Base-by-base conservation (phyloP, 1,140 invertebrate species). In the Trichonephila clavata region DNA sequence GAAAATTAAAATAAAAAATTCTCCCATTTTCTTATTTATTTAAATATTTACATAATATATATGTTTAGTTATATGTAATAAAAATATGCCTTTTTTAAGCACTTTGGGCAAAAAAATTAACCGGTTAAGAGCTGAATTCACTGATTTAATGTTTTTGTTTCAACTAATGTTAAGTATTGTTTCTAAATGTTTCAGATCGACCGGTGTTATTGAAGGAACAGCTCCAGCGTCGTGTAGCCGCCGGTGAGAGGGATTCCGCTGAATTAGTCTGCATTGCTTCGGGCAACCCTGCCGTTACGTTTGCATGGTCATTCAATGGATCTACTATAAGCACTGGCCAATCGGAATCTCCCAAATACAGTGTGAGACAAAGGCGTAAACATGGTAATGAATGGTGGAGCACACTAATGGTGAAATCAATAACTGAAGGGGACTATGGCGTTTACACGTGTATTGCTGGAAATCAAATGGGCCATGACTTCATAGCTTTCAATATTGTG, bases 401-500 rank as follows among this genome's bases (percentile, higher is more conserved):
- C 57, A 91, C 65, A 20, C 27, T 94, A 50, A 57, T 59, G 18
- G 81, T 99, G 60, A 97, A 97, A 88, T 97, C 98, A 95, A 97
- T 99, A 39, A 97, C 97, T 1, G 97, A 97, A 0, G 96, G 97
- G 0, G 99, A 99, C 96, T 99, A 99, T 95, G 98, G 98, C 0
- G 96, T 96, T 68, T 99, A 99, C 95, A 97, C 98, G 94, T 99
- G 98, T 95, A 97, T 97, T 1, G 98, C 98, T 0, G 96, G 97
- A 68, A 99, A 99, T 95, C 97, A 97, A 80, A 96, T 99, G 94
- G 98, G 98, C 3, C 97, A 97, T 93, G 97, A 97, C 95, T 96
- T 92, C 80, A 24, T 77, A 5, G 50, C 77, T 1, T 92, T 94
- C 27, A 90, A 89, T 59, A 18, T 94, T 16, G 94, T 94, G 1